Conservation (phyloP, 35 echinoderm and acorn worm genomes). For the Apostichopus japonicus region DNA sequence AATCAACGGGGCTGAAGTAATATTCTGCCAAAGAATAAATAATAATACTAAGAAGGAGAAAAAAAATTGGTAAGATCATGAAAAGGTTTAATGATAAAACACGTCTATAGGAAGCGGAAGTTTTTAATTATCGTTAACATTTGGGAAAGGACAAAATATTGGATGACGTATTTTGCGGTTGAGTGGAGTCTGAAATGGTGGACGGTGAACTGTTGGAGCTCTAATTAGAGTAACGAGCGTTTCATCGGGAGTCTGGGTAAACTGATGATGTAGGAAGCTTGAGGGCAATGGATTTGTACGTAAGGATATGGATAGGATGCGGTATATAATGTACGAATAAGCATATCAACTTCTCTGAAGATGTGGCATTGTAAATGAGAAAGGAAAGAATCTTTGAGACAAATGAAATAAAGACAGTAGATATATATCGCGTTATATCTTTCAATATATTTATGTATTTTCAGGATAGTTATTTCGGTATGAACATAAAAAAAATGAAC, state of each 20-base stretch:
- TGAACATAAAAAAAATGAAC: neutral
- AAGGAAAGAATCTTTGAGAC: no score
- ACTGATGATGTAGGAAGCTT: no score
- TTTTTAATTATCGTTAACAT: slow-evolving; percentile 43
- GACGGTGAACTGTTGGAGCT: neutral
- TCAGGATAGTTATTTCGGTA: neutral
- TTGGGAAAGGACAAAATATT: slow-evolving; percentile 28
- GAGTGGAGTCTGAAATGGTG: neutral
- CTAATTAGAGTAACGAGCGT: neutral
- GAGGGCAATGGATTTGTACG: no score
- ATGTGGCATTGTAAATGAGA: no score
- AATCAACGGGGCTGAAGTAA: slow-evolving; percentile 1
- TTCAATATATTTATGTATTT: slow-evolving; percentile 7
- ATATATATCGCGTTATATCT: no score
- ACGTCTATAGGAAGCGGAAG: slow-evolving; percentile 36
- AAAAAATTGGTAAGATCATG: neutral
- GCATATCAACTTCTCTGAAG: no score
- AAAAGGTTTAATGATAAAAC: neutral
- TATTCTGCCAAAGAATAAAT: neutral
- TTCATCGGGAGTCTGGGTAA: no score
- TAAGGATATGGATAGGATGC: no score
- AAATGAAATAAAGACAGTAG: no score
- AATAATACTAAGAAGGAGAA: neutral
- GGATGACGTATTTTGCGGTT: neutral
- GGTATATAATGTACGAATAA: no score